Conservation (phyloP, 1,140 invertebrate species). For the Neocloeon triangulifer region DNA sequence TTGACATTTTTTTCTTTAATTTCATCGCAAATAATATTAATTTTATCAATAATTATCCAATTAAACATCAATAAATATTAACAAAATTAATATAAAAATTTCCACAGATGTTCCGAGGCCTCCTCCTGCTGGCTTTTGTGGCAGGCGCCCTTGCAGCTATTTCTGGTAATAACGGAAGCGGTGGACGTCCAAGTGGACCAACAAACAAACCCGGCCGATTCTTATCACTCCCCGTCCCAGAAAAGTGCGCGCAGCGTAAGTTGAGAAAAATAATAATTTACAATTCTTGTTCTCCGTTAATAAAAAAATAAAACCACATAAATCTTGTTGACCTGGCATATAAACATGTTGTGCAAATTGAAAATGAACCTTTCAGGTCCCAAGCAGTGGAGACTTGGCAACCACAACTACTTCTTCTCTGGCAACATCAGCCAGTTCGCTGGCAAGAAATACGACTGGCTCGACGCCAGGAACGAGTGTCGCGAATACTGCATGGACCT, state of each 20-base stretch:
- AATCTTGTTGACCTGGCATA: slow-evolving; percentile 4
- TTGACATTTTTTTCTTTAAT: too few relatives aligned
- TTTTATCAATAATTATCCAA: too few relatives aligned
- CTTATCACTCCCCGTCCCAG: slow-evolving; percentile 47
- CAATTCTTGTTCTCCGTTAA: slow-evolving; percentile 17
- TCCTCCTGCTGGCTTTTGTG: slow-evolving; percentile 16
- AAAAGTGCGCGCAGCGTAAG: slow-evolving; percentile 65
- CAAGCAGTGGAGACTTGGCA: slow-evolving; percentile 67
- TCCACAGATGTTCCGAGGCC: too few relatives aligned
- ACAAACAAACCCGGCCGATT: slow-evolving; percentile 36
- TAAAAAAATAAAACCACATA: not conserved
- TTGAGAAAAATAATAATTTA: too few relatives aligned
- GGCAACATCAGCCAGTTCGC: slow-evolving; percentile 54
- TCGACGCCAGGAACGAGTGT: slow-evolving; percentile 72
- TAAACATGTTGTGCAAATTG: slow-evolving; percentile 1
- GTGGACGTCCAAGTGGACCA: slow-evolving; percentile 19
- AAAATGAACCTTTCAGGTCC: slow-evolving; percentile 67
- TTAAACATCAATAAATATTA: too few relatives aligned
- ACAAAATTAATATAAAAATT: too few relatives aligned
- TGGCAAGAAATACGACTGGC: slow-evolving; percentile 64
- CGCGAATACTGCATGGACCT: slow-evolving; percentile 83
- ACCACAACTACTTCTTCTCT: slow-evolving; percentile 74
- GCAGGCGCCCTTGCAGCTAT: slow-evolving; percentile 15
- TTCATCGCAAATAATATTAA: too few relatives aligned
- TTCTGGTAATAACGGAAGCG: slow-evolving; percentile 21